Evolutionary conservation across 1,140 invertebrate genomes (phyloP), one percentile per base, ranked within the genome.

Genomic region (Vollenhovia emeryi): DNA sequence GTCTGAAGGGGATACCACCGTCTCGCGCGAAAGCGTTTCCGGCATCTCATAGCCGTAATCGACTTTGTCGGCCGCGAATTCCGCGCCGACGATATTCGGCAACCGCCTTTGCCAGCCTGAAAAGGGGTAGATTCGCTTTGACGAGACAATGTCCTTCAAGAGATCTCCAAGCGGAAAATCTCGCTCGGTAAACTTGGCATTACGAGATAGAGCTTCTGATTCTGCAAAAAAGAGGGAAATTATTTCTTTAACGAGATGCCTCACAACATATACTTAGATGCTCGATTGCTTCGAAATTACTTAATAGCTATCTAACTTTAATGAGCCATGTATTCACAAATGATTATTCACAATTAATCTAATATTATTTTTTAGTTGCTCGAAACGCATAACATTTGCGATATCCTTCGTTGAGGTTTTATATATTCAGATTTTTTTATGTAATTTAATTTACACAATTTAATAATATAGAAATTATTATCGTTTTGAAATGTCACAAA

Each of bases 221-320:
- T 55, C 88, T 91, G 71, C 9, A 88, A 90, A 79, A 69, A 80
- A 36, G 50, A 3, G 6, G 1, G 9, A 24, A 4, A 30, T 13
- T n/a, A n/a, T 50, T 69, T 36, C n/a, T 60, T 60, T 5, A 36
- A n/a, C 52, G 9, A 60, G 8, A n/a, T 60, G n/a, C 2, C 1
- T 60, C 0, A 43, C 36, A 36, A 36, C 50, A 33, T n/a, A 55
- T 55, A 71, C 9, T 55, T 73, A n/a, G n/a, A n/a, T n/a, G n/a
- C n/a, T n/a, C n/a, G n/a, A 3, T 69, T 66, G 8, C 0, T 24
- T n/a, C 48, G 15, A 2, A 68, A 68, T 68, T 15, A 24, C 27
- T 4, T 45, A 45, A 68, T 8, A 68, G 2, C 6, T 43, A 27
- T 45, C 48, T 24, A 27, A 45, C n/a, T 64, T 24, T 64, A 64